Conservation (phyloP, 2,797 vertebrate genomes). For the Rhincodon typus region DNA sequence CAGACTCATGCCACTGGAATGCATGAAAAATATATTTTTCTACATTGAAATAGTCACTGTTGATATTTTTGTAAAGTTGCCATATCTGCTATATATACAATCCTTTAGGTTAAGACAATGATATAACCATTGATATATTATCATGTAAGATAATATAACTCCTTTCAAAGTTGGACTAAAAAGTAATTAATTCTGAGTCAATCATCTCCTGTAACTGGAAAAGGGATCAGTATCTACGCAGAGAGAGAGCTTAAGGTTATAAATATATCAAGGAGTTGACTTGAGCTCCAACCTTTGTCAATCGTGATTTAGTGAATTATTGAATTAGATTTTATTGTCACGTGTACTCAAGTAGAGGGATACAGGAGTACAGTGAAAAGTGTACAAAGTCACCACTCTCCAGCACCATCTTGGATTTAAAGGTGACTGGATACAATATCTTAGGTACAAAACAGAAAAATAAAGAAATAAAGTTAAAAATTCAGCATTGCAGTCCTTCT, state of each 20-base stretch:
- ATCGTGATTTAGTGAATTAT: no score
- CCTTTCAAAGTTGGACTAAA: not conserved
- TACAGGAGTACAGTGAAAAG: no score
- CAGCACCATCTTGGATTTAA: no score
- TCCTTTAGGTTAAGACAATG: not conserved
- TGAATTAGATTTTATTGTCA: no score
- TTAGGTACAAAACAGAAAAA: no score
- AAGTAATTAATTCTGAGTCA: not conserved
- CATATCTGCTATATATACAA: not conserved
- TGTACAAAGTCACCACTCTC: no score
- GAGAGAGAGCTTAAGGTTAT: not conserved
- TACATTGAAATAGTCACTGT: not conserved
- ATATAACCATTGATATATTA: not conserved
- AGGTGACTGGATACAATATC: no score
- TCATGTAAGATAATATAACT: not conserved
- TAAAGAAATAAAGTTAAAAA: no score
- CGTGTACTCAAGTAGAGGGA: no score
- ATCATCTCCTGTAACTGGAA: not conserved
- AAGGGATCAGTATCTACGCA: not conserved
- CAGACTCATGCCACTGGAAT: not conserved
- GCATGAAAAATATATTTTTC: not conserved
- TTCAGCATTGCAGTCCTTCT: no score
- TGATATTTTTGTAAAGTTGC: not conserved
- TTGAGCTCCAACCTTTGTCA: not conserved
- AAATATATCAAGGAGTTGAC: not conserved